A percentile compares a stretch with the other conserved stretches of the same genome.
Evolutionary conservation across 2,113 vertebrate genomes (phyloP).

Genomic region (Heterotis niloticus): DNA sequence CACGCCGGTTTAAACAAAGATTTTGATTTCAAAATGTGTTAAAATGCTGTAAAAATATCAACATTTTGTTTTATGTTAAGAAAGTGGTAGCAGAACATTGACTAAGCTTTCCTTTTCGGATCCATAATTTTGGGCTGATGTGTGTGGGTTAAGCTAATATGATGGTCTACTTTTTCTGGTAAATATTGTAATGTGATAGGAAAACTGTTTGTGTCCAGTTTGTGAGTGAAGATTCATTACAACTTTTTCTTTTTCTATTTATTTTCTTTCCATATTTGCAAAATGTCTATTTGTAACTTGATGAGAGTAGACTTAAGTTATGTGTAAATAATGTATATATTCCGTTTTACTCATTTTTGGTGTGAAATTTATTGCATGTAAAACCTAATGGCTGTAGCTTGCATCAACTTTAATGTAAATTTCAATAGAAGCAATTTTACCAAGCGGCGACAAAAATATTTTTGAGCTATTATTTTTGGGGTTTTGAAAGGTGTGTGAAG

Average conservation of each 20-base stretch:
- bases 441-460: conserved; percentile 10
- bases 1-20: conserved; percentile 51
- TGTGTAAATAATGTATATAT: conserved; percentile 63
- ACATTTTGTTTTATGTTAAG: conserved; percentile 1
- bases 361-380: conserved; percentile 47
- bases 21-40: conserved; percentile 18
- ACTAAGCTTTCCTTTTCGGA: conserved; percentile 21
- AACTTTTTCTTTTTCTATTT: conserved; percentile 53
- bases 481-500: neutral
- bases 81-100: neutral
- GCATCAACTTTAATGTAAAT: conserved; percentile 39
- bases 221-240: conserved; percentile 44
- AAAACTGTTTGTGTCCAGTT: conserved; percentile 25
- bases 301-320: conserved; percentile 45
- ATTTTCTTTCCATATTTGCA: conserved; percentile 52
- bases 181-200: conserved; percentile 5
- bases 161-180: conserved; percentile 17
- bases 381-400: conserved; percentile 46
- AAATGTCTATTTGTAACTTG: conserved; percentile 35
- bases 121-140: neutral
- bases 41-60: neutral
- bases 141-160: neutral
- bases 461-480: neutral
- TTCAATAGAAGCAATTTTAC: conserved; percentile 37
- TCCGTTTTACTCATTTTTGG: conserved; percentile 34